Percentiles rank a stretch among this genome's conserved stretches.
Evolutionary conservation across 2,113 vertebrate genomes (phyloP).

Genomic region (Spheniscus mendiculus): DNA sequence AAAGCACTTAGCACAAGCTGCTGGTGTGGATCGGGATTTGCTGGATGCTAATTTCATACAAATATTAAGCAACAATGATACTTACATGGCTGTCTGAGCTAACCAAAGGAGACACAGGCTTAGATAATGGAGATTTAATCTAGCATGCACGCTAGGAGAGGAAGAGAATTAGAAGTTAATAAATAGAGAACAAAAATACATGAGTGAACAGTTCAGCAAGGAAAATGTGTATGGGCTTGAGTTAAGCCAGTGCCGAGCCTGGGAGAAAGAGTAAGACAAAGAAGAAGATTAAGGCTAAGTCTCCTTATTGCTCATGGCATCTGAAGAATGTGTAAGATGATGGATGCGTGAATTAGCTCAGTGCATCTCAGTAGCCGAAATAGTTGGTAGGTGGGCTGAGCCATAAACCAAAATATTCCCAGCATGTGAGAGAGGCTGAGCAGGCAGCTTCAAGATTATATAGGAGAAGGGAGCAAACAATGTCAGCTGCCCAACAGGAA

Average conservation of each 20-base stretch:
- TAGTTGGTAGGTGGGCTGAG: conserved; percentile 38
- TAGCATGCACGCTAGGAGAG: not conserved
- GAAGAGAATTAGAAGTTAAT: not conserved
- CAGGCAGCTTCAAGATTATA: not conserved
- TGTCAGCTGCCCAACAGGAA: not conserved
- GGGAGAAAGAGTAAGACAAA: not conserved
- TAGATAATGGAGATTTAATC: conserved; percentile 9
- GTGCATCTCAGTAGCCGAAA: conserved; percentile 17
- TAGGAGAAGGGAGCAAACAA: not conserved
- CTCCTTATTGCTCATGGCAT: not conserved
- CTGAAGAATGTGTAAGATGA: not conserved
- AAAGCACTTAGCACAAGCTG: not conserved
- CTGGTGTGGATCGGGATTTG: not conserved
- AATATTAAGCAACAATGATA: not conserved
- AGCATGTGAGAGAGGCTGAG: conserved; percentile 17
- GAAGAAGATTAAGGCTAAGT: not conserved
- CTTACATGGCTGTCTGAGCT: not conserved
- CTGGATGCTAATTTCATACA: not conserved
- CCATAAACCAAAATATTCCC: conserved; percentile 37
- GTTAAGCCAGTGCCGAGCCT: not conserved
- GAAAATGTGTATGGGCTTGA: not conserved
- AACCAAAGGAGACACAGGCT: not conserved
- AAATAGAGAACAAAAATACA: not conserved
- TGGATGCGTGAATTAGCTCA: not conserved
- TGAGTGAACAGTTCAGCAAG: not conserved